phyloP scores from a whole-genome alignment of 2,113 vertebrate genomes.

The Platanista minor region DNA sequence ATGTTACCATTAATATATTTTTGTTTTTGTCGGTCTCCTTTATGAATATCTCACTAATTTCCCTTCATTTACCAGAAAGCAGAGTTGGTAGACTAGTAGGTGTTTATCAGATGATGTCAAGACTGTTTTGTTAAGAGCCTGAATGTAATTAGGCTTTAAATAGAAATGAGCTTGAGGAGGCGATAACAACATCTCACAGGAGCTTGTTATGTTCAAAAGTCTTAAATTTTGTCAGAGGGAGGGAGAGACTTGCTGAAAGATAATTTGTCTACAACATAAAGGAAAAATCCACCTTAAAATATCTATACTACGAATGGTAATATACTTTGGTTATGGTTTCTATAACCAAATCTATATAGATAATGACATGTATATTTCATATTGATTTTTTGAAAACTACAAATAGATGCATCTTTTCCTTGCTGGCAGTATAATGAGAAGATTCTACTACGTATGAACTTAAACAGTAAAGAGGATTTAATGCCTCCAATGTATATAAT shows the following conservation, averaged over 20 bases:
- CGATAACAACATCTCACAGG: not conserved
- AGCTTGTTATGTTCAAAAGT: not conserved
- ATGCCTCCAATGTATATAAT: not conserved
- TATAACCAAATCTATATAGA: not conserved
- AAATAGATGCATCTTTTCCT: not conserved
- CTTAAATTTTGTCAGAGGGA: not conserved
- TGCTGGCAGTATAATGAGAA: not conserved
- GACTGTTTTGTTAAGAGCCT: not conserved
- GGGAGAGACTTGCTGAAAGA: not conserved
- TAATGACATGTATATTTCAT: not conserved
- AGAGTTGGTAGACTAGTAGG: not conserved
- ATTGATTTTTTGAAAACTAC: not conserved
- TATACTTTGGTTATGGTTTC: not conserved
- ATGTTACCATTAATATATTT: not conserved
- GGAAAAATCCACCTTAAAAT: not conserved
- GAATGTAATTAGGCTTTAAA: constrained; percentile 15
- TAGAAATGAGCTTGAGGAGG: not conserved
- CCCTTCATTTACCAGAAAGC: not conserved
- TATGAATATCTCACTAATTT: not conserved
- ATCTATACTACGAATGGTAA: not conserved
- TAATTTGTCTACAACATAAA: not conserved
- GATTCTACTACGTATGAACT: not conserved
- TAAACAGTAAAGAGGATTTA: not conserved
- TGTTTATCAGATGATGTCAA: not conserved
- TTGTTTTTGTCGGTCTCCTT: not conserved